Conservation (phyloP, 1,140 invertebrate species). For the Tetragnatha versicolor region DNA sequence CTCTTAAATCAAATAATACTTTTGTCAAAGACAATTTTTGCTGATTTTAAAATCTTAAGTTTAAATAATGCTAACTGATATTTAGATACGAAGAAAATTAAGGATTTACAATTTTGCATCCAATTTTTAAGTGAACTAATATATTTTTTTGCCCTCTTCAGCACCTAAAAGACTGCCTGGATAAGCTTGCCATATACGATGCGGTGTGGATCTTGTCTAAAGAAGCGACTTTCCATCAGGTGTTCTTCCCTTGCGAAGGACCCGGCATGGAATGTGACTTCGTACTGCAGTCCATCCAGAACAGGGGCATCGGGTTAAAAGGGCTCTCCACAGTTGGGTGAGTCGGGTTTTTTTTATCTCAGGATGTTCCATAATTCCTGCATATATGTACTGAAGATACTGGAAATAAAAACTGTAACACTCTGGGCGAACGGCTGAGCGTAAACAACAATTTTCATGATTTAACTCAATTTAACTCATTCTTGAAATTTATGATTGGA, state of each 20-base stretch:
- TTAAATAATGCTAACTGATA: neutral
- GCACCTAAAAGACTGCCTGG: conserved; percentile 54
- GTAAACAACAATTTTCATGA: too few relatives aligned
- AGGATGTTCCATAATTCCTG: too few relatives aligned
- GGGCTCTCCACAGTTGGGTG: conserved; percentile 61
- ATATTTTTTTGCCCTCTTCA: too few relatives aligned
- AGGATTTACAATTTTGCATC: too few relatives aligned
- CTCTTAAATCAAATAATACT: neutral
- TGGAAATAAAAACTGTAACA: too few relatives aligned
- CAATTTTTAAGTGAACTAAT: too few relatives aligned
- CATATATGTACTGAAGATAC: too few relatives aligned
- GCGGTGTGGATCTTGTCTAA: conserved; percentile 56
- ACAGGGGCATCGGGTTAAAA: conserved; percentile 60
- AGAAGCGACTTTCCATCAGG: conserved; percentile 57
- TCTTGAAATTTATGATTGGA: too few relatives aligned
- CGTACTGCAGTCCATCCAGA: conserved; percentile 59
- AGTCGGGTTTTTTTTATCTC: neutral
- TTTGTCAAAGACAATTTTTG: neutral
- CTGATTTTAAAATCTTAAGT: neutral
- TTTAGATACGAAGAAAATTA: neutral
- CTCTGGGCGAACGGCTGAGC: too few relatives aligned
- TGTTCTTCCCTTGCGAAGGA: conserved; percentile 58
- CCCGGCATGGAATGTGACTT: conserved; percentile 60
- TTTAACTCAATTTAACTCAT: too few relatives aligned
- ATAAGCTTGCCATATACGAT: conserved; percentile 56